These are phyloP conservation scores for Trypoxylus dichotomus DNA, from an alignment of 1,140 invertebrate species.

Conservation along the genomic window DNA sequence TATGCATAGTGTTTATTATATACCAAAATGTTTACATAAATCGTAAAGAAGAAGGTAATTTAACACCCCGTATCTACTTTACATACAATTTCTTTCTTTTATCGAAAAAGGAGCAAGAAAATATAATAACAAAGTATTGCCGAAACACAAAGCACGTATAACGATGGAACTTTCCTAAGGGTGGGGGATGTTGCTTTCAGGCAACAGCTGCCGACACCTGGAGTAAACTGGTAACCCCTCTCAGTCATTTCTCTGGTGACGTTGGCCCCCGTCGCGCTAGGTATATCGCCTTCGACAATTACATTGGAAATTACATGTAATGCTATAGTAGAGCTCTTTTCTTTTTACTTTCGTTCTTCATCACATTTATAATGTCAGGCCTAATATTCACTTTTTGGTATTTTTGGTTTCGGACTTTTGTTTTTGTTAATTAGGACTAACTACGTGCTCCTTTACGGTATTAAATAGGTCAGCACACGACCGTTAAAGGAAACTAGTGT, in stretches of 20 bases:
- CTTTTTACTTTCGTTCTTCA: not conserved
- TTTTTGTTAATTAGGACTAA: too few species aligned
- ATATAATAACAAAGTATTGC: not conserved
- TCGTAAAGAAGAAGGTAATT: too few species aligned
- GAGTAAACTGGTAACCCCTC: slow-evolving; percentile 17
- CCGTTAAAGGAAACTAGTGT: not conserved
- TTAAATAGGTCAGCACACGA: not conserved
- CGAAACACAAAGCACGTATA: not conserved
- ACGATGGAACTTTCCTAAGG: not conserved
- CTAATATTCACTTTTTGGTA: too few species aligned
- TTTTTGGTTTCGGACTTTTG: too few species aligned
- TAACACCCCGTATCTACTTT: too few species aligned
- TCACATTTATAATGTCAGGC: too few species aligned
- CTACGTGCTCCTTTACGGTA: not conserved
- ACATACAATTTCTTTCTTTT: too few species aligned
- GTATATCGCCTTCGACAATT: not conserved
- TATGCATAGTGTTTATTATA: too few species aligned
- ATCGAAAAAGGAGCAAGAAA: too few species aligned
- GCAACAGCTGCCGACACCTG: slow-evolving; percentile 23
- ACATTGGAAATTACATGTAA: not conserved
- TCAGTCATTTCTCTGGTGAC: slow-evolving; percentile 6
- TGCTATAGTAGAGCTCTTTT: not conserved
- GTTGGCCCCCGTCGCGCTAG: not conserved
- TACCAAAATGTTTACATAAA: too few species aligned
- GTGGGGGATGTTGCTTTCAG: slow-evolving; percentile 17